Evolutionary conservation across 1,140 invertebrate species (phyloP), one percentile per base, ranked within the genome.

Genomic region (Chymomyza costata): DNA sequence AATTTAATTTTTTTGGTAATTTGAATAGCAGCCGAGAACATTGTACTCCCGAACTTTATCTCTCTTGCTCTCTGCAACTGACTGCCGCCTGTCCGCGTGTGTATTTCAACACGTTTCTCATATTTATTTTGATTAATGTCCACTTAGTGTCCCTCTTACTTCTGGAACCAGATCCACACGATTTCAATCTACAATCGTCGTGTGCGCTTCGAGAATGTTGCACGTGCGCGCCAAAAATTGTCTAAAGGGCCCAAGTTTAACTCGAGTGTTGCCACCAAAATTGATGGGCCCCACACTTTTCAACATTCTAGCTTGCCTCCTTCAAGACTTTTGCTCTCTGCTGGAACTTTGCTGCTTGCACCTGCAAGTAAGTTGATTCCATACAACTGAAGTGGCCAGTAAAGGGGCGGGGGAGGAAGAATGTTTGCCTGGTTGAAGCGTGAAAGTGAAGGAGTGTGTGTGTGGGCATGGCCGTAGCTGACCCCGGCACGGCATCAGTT

Each of bases 81-180:
- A 3, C 21, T 25, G 21, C 21, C 3, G 3, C 21, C 8, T 25
- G 21, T n/a, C 21, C 21, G 3, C 21, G 21, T 25, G 21, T 57
- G 71, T 78, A 80, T 78, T 76, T 71, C 58, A 62, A 76, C 71
- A 76, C 71, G 71, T 76, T 76, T 71, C 71, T 76, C 71, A 76
- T 76, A 76, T 76, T 76, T 76, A 80, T 76, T 76, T 76, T 76
- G 71, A 76, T 76, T 76, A 76, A 76, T 76, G 71, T 80, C 73
- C 71, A 76, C 71, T 76, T 76, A 76, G 78, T n/a, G n/a, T n/a
- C n/a, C 71, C 71, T n/a, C n/a, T n/a, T n/a, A 76, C 71, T 80
- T 76, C 8, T 5, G 71, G 73, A 66, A 67, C 62, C 73, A 76
- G 63, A n/a, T n/a, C n/a, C n/a, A n/a, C n/a, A n/a, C 71, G 71